Conservation (phyloP, 2,797 vertebrate species). For the Hephaestus fuliginosus region DNA sequence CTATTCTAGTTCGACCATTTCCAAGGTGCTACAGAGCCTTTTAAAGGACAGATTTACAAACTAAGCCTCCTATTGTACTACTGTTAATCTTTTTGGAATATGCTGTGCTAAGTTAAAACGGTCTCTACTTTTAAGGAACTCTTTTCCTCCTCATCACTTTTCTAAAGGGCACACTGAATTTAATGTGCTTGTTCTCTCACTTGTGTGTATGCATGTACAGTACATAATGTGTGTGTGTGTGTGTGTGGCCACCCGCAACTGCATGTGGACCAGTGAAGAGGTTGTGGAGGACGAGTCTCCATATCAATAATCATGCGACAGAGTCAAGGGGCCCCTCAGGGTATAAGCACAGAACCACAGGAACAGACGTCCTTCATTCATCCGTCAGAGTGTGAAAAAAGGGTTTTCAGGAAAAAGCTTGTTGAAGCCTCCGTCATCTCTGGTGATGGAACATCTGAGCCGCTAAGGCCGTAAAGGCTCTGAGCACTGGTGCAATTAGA, state of each 20-base stretch:
- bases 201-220: neutral
- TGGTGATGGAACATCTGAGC: conserved; percentile 17
- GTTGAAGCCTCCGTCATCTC: neutral
- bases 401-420: neutral
- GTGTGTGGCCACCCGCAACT: no score
- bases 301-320: conserved; percentile 45
- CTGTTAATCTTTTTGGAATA: conserved; percentile 33
- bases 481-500: conserved; percentile 12
- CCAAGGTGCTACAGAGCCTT: neutral
- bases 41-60: conserved; percentile 32
- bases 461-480: neutral
- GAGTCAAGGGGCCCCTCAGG: conserved; percentile 36
- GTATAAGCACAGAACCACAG: conserved; percentile 13
- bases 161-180: conserved; percentile 50
- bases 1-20: neutral
- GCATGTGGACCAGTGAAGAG: neutral
- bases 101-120: conserved; percentile 32
- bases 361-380: conserved; percentile 27
- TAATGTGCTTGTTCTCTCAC: conserved; percentile 20
- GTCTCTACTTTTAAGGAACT: conserved; percentile 24
- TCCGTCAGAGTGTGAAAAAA: conserved; percentile 13
- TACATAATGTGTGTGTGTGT: neutral
- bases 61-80: conserved; percentile 1
- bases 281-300: neutral
- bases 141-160: conserved; percentile 40